Evolutionary conservation across 2,113 vertebrate species (phyloP).

Genomic region (Epinephelus fuscoguttatus): DNA sequence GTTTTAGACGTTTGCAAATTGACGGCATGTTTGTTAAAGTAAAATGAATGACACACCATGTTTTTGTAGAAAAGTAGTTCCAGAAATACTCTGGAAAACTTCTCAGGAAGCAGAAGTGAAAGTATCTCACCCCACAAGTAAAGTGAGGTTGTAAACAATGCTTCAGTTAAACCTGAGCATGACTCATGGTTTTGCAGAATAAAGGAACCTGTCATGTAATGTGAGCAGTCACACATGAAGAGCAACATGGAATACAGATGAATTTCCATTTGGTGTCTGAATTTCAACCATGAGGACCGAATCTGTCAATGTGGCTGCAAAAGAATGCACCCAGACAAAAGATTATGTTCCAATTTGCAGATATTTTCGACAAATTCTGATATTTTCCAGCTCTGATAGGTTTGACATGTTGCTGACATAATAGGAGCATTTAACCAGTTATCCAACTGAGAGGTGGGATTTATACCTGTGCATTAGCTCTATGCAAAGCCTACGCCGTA

Average conservation of each 20-base stretch:
- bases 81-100: not conserved
- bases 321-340: not conserved
- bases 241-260: not conserved
- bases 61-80: too few relatives aligned
- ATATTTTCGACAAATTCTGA: not conserved
- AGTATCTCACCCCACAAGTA: too few relatives aligned
- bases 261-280: conserved; percentile 1
- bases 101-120: not conserved
- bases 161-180: not conserved
- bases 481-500: too few relatives aligned
- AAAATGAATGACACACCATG: too few relatives aligned
- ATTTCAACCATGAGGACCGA: not conserved
- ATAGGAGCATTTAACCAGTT: not conserved
- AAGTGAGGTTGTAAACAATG: not conserved
- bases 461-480: too few relatives aligned
- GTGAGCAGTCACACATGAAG: not conserved
- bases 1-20: too few relatives aligned
- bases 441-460: too few relatives aligned
- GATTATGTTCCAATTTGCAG: not conserved
- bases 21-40: too few relatives aligned
- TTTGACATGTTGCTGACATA: not conserved
- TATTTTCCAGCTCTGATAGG: not conserved
- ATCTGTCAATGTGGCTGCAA: too few relatives aligned
- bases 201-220: not conserved
- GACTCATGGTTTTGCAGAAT: not conserved